These are phyloP conservation scores for Echinops telfairi DNA, from an alignment of 2,113 vertebrate species.

Conservation along the genomic window DNA sequence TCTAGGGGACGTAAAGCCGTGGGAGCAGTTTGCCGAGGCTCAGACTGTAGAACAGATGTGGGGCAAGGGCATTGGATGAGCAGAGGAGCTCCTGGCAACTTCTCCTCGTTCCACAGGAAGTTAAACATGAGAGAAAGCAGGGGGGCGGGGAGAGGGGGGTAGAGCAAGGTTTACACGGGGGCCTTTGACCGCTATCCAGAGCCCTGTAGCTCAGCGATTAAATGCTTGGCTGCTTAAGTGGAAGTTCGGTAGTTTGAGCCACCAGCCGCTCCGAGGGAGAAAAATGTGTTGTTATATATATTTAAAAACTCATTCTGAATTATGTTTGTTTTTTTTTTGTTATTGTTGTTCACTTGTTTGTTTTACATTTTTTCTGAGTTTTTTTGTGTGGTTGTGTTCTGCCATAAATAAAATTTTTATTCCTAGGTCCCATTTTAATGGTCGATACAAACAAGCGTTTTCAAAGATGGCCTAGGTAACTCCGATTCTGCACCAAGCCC, in stretches of 20 bases:
- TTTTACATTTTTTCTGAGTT: conserved; percentile 13
- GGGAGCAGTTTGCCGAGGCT: too few species aligned
- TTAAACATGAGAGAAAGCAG: too few species aligned
- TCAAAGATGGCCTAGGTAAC: not conserved
- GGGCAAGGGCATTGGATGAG: too few species aligned
- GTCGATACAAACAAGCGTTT: conserved; percentile 8
- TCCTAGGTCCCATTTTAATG: conserved; percentile 40
- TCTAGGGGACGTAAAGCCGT: too few species aligned
- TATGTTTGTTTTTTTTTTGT: not conserved
- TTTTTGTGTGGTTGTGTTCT: conserved; percentile 11
- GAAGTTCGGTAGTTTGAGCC: not conserved
- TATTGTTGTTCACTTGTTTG: too few species aligned
- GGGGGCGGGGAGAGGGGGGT: too few species aligned
- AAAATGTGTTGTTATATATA: not conserved
- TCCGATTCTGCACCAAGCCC: conserved; percentile 71
- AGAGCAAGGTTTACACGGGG: too few species aligned
- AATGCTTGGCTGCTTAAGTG: not conserved
- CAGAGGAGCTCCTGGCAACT: too few species aligned
- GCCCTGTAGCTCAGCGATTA: too few species aligned
- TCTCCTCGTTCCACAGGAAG: too few species aligned
- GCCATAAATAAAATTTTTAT: not conserved
- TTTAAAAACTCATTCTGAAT: conserved; percentile 25
- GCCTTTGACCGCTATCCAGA: too few species aligned
- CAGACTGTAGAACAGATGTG: too few species aligned
- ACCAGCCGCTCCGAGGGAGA: not conserved